Conservation (phyloP, 1,140 invertebrate genomes). For the Dryas iulia region DNA sequence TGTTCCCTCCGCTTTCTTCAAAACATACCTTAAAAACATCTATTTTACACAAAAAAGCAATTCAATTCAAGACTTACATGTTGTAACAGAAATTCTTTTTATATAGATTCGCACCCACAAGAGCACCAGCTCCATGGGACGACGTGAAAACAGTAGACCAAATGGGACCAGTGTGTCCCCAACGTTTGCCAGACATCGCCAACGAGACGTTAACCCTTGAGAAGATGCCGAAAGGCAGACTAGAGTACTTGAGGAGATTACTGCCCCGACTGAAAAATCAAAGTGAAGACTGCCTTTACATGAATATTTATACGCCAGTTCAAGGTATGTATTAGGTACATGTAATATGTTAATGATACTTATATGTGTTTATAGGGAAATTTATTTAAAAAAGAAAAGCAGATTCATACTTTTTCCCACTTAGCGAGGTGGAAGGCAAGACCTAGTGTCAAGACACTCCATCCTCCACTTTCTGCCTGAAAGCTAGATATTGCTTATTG, state of each 20-base stretch:
- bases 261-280: constrained; percentile 93
- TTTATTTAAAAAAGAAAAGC: too few relatives aligned
- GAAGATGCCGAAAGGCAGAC: constrained; percentile 93
- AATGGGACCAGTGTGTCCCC: constrained; percentile 94
- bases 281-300: constrained; percentile 97
- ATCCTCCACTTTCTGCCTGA: too few relatives aligned
- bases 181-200: constrained; percentile 90
- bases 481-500: too few relatives aligned
- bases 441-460: too few relatives aligned
- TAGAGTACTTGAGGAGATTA: constrained; percentile 92
- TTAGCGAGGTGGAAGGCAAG: too few relatives aligned
- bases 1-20: too few relatives aligned
- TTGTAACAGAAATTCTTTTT: constrained; percentile 1
- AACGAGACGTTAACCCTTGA: constrained; percentile 91
- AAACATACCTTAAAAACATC: too few relatives aligned
- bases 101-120: constrained; percentile 92
- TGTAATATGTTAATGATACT: neutral
- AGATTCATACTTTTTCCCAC: too few relatives aligned
- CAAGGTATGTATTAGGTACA: constrained; percentile 84
- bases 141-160: constrained; percentile 89
- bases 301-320: constrained; percentile 96
- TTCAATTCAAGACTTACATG: too few relatives aligned
- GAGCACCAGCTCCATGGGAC: constrained; percentile 93
- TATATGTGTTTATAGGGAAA: neutral
- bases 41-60: too few relatives aligned